Evolutionary conservation across 2,888 invertebrate species (phyloP).

Genomic region (Zeuzera pyrina): DNA sequence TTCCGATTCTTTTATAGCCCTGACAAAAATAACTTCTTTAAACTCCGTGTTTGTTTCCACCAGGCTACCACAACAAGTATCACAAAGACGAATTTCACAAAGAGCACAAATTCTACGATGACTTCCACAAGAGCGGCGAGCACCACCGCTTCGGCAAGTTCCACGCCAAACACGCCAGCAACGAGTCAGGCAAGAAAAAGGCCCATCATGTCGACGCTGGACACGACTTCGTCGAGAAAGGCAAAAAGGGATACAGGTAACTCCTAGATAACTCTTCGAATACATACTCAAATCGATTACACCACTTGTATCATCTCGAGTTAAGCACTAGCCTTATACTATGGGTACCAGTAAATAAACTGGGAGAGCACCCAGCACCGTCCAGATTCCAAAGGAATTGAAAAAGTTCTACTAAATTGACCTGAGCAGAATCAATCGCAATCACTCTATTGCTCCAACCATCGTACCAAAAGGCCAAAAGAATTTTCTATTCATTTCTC

Average conservation of each 20-base stretch:
- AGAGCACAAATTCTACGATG: constrained; percentile 85
- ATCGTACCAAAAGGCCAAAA: too few species aligned
- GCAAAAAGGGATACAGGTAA: constrained; percentile 75
- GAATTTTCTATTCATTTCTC: too few species aligned
- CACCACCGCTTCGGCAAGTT: constrained; percentile 79
- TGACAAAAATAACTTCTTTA: too few species aligned
- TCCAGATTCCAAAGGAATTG: too few species aligned
- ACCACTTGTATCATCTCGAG: neutral
- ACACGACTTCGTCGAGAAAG: constrained; percentile 74
- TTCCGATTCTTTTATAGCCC: too few species aligned
- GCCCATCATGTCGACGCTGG: constrained; percentile 76
- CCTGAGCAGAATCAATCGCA: too few species aligned
- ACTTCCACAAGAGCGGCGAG: constrained; percentile 80
- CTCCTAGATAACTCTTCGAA: neutral
- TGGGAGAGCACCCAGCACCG: too few species aligned
- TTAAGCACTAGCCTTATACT: too few species aligned
- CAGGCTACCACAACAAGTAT: constrained; percentile 83
- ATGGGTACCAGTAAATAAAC: too few species aligned
- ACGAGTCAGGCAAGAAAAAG: constrained; percentile 78
- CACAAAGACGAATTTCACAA: constrained; percentile 86
- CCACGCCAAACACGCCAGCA: constrained; percentile 76
- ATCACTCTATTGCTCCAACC: too few species aligned
- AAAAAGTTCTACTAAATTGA: too few species aligned
- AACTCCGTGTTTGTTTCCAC: constrained; percentile 5
- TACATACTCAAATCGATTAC: neutral